These are phyloP conservation scores for Netelia fuscicornis DNA, from an alignment of 2,888 invertebrate genomes.

Conservation along the genomic window DNA sequence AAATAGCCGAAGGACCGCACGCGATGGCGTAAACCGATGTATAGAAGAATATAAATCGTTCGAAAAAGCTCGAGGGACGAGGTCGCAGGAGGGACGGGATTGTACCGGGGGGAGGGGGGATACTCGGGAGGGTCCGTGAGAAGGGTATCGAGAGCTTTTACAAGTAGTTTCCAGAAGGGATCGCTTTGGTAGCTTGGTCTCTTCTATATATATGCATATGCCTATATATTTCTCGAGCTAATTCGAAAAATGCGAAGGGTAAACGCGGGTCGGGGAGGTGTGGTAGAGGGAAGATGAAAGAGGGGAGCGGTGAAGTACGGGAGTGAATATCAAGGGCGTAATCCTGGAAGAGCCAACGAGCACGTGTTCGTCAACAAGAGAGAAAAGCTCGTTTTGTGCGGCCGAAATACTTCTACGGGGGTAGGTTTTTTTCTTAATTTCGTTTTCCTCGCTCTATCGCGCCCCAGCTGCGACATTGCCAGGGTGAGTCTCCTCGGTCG, in stretches of 20 bases:
- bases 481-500: conserved; percentile 23
- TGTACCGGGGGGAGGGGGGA: background rate
- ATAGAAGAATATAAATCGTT: conserved; percentile 43
- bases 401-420: conserved; percentile 9
- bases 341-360: conserved; percentile 66
- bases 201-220: conserved; percentile 20
- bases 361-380: conserved; percentile 29
- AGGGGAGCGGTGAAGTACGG: background rate
- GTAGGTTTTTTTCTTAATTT: background rate
- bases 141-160: conserved; percentile 55
- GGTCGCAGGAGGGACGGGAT: conserved; percentile 10
- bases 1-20: conserved; percentile 9
- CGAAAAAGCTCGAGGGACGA: conserved; percentile 32
- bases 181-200: conserved; percentile 39
- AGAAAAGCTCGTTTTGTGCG: conserved; percentile 24
- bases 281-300: background rate
- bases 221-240: conserved; percentile 36
- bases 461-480: conserved; percentile 22
- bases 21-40: conserved; percentile 22
- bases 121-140: conserved; percentile 14
- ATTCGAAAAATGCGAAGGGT: conserved; percentile 60
- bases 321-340: conserved; percentile 38
- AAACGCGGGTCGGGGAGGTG: conserved; percentile 14
- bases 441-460: background rate
- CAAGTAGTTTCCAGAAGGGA: conserved; percentile 45